Base-by-base conservation (phyloP, 2,888 invertebrate species). In the Thymelicus lineola region DNA sequence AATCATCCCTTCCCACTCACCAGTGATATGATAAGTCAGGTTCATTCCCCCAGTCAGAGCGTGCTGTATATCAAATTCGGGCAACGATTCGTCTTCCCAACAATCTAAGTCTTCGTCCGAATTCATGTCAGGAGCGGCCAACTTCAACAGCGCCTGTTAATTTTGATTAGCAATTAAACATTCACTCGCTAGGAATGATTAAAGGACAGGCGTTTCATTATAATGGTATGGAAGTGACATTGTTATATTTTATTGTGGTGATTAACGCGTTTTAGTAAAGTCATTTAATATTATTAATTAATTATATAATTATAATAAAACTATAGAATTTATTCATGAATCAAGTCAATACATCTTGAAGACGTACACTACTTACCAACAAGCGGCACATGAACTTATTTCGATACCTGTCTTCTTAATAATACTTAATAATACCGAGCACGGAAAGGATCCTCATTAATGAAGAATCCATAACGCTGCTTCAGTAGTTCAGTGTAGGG, bases 41-140 rank as follows among this genome's bases (percentile, higher is more conserved):
- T 79, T 81, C 75, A 93, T 63, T 10, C 80, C 78, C 0, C 93
- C 93, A 71, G 92, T 91, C 0, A 93, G 77, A 3, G 86, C 75
- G 73, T 93, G 91, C 68, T 90, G 55, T 20, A 91, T 78, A 75
- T 87, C 81, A 68, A 92, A 89, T 0, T 89, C 83, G 0, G 65
- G 6, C 79, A 92, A 77, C 1, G 36, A n/a, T 72, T 93, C 91
- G 45, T 93, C 93, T 62, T 89, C 88, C 7, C 79, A 71, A 7
- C 76, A 68, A 9, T 82, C 76, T 0, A 70, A 57, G 0, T 86
- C 82, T 72, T 88, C 88, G 75, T 91, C 90, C 1, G 82, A 81
- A 82, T 82, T 87, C 89, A 92, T 90, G 71, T 89, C 88, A 12
- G 93, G 93, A 0, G 89, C 92, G 1, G 91, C 89, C 46, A 93